Base-by-base conservation (phyloP, 2,888 invertebrate genomes). In the Adelphocoris suturalis region DNA sequence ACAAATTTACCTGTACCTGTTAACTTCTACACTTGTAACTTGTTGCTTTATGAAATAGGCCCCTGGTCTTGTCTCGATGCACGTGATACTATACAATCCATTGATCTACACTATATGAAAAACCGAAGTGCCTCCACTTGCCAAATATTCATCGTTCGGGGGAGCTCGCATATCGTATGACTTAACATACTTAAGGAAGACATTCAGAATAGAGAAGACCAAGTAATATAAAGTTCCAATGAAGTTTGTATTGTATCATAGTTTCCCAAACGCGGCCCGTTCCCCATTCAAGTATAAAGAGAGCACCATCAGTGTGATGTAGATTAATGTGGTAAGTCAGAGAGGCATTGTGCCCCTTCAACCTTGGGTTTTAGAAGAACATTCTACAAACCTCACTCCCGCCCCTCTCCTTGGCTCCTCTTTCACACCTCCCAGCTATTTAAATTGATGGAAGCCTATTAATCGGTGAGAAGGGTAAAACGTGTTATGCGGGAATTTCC, bases 391-490 rank as follows among this genome's bases (percentile, higher is more conserved):
- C 16, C 78, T 37, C 37, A 37, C 37, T 37, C 37, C 78, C 46
- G 2, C 47, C 16, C 78, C 19, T 37, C 3, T 28, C 28, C 78
- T 47, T 11, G 47, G 5, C 46, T 78, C 46, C n/a, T 19, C 47
- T 78, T 78, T 78, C 78, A 78, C 78, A 78, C 78, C 78, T 76
- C 27, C 76, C 76, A 9, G 46, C 78, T 23, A 82, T 82, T 82
- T 52, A 52, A 47, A 82, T 52, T 82, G 82, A 82, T 82, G 82
- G 82, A 82, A 52, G 82, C 23, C 82, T 52, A 82, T 82, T 82
- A 82, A 82, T 82, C 52, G 82, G 27, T 14, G 82, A 48, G 82
- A 82, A 52, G 82, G 48, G 82, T 52, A 47, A 82, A 52, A 52
- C 82, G 82, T 82, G 82, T 82, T 82, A 27, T 52, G 78, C 47